Evolutionary conservation across 2,113 vertebrate species (phyloP).

Genomic region (Eurystomus gularis): DNA sequence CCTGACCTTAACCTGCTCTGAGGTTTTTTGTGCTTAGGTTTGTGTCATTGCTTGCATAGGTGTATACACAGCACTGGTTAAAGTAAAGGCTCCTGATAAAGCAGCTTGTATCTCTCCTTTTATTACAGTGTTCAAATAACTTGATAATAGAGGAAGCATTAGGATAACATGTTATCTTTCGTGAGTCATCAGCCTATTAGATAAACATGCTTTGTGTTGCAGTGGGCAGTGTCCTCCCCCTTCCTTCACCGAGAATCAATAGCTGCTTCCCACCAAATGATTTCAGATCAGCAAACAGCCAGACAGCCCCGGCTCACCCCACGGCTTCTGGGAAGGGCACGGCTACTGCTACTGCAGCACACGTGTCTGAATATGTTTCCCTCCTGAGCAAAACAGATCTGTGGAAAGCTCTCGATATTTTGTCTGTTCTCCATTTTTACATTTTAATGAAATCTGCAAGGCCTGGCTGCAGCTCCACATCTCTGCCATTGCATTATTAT

Average conservation of each 20-base stretch:
- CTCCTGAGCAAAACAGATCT: background rate
- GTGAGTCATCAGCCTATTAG: conserved; percentile 19
- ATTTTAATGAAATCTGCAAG: background rate
- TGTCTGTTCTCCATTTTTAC: background rate
- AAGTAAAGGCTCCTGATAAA: background rate
- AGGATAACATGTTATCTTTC: conserved; percentile 1
- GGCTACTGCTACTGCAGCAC: background rate
- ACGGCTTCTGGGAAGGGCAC: background rate
- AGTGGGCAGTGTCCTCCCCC: conserved; percentile 5
- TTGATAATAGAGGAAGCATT: conserved; percentile 20
- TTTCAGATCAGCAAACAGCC: background rate
- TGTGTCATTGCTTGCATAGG: background rate
- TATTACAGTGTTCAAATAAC: conserved; percentile 17
- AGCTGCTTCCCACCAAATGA: background rate
- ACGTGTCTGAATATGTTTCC: background rate
- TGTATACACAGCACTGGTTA: background rate
- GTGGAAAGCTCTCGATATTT: background rate
- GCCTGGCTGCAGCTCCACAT: background rate
- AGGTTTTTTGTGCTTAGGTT: background rate
- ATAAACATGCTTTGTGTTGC: conserved; percentile 27
- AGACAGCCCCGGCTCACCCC: background rate
- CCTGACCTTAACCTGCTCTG: background rate
- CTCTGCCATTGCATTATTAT: conserved; percentile 18
- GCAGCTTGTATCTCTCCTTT: background rate
- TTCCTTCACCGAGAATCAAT: conserved; percentile 10